Evolutionary conservation across 2,888 invertebrate genomes (phyloP), one percentile per base, ranked within the genome.

Genomic region (Bellardia pandia): DNA sequence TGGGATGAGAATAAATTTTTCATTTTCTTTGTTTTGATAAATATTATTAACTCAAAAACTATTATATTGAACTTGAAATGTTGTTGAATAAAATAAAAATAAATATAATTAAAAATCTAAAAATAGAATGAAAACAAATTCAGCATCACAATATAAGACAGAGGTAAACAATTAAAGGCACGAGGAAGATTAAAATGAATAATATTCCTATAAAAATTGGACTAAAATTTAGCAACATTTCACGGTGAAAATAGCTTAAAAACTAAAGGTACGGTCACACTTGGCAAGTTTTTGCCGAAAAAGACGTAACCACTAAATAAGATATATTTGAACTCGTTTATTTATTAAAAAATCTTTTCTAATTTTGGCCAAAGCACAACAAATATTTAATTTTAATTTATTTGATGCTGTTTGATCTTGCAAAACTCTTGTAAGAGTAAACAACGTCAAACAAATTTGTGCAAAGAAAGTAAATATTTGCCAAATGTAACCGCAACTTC

Each of bases 21-120:
- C 0, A 9, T n/a, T 60, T 42, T 42, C n/a, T n/a, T 66, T 77
- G 66, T 53, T 66, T 51, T 42, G n/a, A 48, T 33, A 68, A 68
- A 40, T 56, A 40, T 51, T 9, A 40, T 40, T 64, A 23, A 37
- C n/a, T 11, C 11, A 14, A 16, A 69, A n/a, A 16, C 1, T 6
- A 51, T 58, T 51, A 14, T 14, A 33, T 30, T 42, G 77, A 66
- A 66, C 77, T 77, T 66, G 66, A 77, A 66, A 66, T 66, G 30
- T 75, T 37, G 11, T 62, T 48, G 48, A 74, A 60, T n/a, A 45
- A 37, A 58, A 72, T n/a, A n/a, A 51, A 51, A 51, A 51, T n/a
- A 51, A 51, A 51, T 51, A n/a, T n/a, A 51, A 51, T n/a, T n/a
- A 51, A 3, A 51, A 45, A 45, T 11, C 2, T 45, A 45, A 45